Base-by-base conservation (phyloP, 2,888 invertebrate genomes). In the Abrostola tripartita region DNA sequence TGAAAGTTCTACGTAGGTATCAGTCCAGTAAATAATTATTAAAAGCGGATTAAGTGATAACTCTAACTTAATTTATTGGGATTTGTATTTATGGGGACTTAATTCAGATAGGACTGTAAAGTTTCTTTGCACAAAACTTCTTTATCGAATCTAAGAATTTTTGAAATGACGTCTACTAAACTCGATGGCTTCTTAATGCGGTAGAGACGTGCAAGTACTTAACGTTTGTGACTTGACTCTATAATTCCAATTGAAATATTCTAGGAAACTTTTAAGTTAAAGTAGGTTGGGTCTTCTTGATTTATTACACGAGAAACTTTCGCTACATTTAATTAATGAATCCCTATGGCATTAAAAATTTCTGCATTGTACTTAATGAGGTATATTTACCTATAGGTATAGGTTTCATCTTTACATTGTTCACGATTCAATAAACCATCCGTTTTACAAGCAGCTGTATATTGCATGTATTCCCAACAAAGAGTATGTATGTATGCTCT, bases 401-500 rank as follows among this genome's bases (percentile, higher is more conserved):
- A 24, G 9, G 12, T 36, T n/a, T 14, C 6, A 38, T 50, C 62
- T 56, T 66, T 68, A 68, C 44, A 71, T 63, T 59, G 61, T 60
- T 59, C 50, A 61, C 65, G 58, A 65, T 64, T 69, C 69, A 69
- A 66, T 68, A 66, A 78, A 76, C 61, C 69, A 61, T 65, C 1
- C 1, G 57, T 76, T 71, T 71, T 38, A 63, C 52, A 68, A 78
- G 85, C 88, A 89, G 88, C 88, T 89, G 88, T 83, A 76, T 73
- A 71, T 67, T 76, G 76, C 69, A 75, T 79, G 78, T 76, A 75
- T 41, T 63, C 62, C 60, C 44, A 68, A 82, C 81, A 82, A 85
- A 71, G 69, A 68, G 59, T 65, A 73, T 79, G 82, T 87, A 84
- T 85, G 82, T 87, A 84, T 85, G 88, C 81, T 84, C 80, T 87